Percentiles rank a stretch among this genome's conserved stretches.
These are phyloP conservation scores for Camponotus vicinus DNA, from an alignment of 1,140 invertebrate species.

Conservation along the genomic window DNA sequence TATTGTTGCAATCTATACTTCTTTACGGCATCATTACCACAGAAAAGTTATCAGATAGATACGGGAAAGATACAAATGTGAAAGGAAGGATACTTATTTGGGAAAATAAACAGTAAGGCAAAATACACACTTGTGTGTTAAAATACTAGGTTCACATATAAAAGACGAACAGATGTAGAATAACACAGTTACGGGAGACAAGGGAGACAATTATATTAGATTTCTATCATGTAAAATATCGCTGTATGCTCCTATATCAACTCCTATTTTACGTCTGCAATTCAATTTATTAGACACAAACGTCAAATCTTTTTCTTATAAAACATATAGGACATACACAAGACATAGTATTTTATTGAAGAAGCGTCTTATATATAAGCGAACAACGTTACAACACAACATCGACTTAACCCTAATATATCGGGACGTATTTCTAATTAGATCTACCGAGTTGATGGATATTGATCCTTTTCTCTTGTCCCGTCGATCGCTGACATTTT, in stretches of 20 bases:
- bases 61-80: background rate
- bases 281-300: slow-evolving; percentile 28
- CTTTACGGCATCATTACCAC: background rate
- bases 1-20: slow-evolving; percentile 9
- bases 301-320: background rate
- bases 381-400: background rate
- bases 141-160: slow-evolving; percentile 42
- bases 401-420: slow-evolving; percentile 3
- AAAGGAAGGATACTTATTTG: background rate
- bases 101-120: background rate
- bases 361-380: background rate
- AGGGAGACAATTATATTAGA: slow-evolving; percentile 8
- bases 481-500: slow-evolving; percentile 37
- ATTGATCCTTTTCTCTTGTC: slow-evolving; percentile 36
- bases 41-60: slow-evolving; percentile 10
- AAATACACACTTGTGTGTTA: slow-evolving; percentile 20
- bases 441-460: slow-evolving; percentile 19
- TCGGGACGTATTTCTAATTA: slow-evolving; percentile 48
- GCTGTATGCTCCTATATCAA: background rate
- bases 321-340: slow-evolving; percentile 20
- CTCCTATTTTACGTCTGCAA: background rate
- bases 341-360: background rate
- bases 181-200: slow-evolving; percentile 4
- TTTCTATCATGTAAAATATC: slow-evolving; percentile 1
- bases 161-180: slow-evolving; percentile 32